Percentiles rank a stretch among this genome's conserved stretches.
Conservation (phyloP, 2,888 invertebrate genomes). For the Rhorus exstirpatorius region DNA sequence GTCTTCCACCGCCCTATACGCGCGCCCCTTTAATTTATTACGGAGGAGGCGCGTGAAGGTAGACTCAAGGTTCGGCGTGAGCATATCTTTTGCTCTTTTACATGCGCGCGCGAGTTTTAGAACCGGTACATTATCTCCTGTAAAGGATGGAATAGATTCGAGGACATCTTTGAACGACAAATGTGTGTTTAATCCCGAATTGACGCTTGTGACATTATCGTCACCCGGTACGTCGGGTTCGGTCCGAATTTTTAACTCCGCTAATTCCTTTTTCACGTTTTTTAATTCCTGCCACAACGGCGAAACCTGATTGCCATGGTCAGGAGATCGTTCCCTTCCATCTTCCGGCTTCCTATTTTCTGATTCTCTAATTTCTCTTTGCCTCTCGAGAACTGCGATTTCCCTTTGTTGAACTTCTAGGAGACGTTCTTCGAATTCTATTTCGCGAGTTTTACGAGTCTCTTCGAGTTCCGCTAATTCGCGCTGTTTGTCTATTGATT, state of each 20-base stretch:
- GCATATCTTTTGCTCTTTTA: conserved; percentile 14
- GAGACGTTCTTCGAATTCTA: not conserved
- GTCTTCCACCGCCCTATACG: not conserved
- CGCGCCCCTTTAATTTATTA: not conserved
- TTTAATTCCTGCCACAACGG: not conserved
- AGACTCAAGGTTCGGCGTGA: conserved; percentile 16
- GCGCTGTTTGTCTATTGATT: not conserved
- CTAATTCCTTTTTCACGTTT: not conserved
- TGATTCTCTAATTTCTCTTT: too few species aligned
- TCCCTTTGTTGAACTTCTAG: not conserved
- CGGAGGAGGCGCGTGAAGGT: conserved; percentile 12
- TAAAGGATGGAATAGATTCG: conserved; percentile 11
- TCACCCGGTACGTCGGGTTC: too few species aligned
- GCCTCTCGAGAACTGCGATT: not conserved
- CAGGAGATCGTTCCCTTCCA: not conserved
- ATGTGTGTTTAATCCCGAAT: not conserved
- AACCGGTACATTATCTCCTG: conserved; percentile 26
- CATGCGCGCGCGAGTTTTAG: conserved; percentile 37
- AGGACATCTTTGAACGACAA: conserved; percentile 27
- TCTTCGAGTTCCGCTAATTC: conserved; percentile 6
- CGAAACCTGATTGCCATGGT: not conserved
- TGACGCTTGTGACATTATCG: too few species aligned
- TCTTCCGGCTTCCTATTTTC: not conserved
- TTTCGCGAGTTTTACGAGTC: not conserved
- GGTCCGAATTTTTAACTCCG: not conserved